Conservation (phyloP, 2,797 vertebrate species). For the Galago senegalensis region DNA sequence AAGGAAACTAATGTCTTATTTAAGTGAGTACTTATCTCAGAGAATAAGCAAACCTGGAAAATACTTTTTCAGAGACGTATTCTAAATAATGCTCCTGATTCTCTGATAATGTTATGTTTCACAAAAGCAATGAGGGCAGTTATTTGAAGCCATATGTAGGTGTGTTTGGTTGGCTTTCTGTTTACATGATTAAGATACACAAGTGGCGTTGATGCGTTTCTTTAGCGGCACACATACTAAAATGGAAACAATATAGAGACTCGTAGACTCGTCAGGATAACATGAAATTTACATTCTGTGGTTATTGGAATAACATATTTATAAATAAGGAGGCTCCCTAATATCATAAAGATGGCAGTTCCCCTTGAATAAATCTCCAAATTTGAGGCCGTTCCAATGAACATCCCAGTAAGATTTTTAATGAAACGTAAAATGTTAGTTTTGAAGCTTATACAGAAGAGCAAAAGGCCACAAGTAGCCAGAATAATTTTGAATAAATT, state of each 20-base stretch:
- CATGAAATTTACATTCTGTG: not conserved
- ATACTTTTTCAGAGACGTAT: constrained; percentile 23
- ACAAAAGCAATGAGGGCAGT: not conserved
- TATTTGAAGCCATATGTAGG: not conserved
- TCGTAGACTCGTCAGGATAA: not conserved
- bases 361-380: not conserved
- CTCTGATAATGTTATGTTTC: not conserved
- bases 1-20: constrained; percentile 23
- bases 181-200: not conserved
- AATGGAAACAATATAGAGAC: not conserved
- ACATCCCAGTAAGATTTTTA: not conserved
- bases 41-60: constrained; percentile 31
- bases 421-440: constrained; percentile 14
- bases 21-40: constrained; percentile 40
- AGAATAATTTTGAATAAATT: constrained; percentile 3
- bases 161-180: not conserved
- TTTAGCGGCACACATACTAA: not conserved
- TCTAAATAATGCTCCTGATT: constrained; percentile 45
- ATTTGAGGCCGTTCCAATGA: not conserved
- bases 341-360: not conserved
- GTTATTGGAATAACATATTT: not conserved
- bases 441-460: not conserved
- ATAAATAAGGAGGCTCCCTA: not conserved
- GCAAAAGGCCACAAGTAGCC: not conserved
- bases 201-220: not conserved